Evolutionary conservation across 2,888 invertebrate genomes (phyloP).

Genomic region (Willowsia nigromaculata): DNA sequence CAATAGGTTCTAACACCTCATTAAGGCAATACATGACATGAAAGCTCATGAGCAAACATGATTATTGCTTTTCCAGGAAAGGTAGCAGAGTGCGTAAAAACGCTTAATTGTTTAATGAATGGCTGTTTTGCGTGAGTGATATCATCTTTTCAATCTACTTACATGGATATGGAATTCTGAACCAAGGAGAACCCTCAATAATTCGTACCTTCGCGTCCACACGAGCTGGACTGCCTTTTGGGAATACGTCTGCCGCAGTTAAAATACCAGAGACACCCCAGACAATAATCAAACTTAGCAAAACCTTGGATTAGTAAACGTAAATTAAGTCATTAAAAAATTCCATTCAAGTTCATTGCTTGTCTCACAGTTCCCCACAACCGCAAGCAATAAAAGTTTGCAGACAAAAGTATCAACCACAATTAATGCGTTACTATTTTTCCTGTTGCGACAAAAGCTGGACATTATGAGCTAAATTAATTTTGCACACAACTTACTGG

Average conservation of each 20-base stretch:
- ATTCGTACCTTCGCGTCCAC: slow-evolving; percentile 87
- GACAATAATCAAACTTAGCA: slow-evolving; percentile 88
- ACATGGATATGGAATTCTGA: slow-evolving; percentile 90
- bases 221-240: slow-evolving; percentile 86
- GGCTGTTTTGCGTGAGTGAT: too few relatives aligned
- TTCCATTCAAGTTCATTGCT: not conserved
- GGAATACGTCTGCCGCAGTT: slow-evolving; percentile 85
- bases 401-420: not conserved
- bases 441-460: not conserved
- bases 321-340: not conserved
- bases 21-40: not conserved
- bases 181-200: slow-evolving; percentile 88
- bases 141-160: too few relatives aligned
- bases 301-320: slow-evolving; percentile 83
- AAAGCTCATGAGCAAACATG: slow-evolving; percentile 19
- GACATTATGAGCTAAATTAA: not conserved
- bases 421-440: not conserved
- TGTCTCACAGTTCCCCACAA: not conserved
- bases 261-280: slow-evolving; percentile 88
- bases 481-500: slow-evolving; percentile 60
- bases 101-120: not conserved
- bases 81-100: not conserved
- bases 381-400: too few relatives aligned
- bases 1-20: not conserved
- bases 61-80: not conserved